Percentiles rank a stretch among this genome's conserved stretches.
Evolutionary conservation across 2,888 invertebrate genomes (phyloP).

Genomic region (Acleris holmiana): DNA sequence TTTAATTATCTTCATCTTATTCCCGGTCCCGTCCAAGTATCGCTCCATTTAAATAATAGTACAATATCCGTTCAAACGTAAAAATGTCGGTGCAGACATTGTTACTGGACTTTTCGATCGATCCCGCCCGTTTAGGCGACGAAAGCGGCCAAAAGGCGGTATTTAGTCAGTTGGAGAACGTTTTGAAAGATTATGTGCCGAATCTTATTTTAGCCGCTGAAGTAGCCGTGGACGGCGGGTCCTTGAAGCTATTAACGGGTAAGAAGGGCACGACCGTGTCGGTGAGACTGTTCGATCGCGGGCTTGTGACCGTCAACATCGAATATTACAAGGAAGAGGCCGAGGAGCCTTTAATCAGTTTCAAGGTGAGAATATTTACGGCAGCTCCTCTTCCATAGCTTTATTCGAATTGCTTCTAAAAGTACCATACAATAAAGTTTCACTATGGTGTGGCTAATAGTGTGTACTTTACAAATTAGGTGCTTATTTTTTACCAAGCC

Average conservation of each 20-base stretch:
- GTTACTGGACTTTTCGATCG: constrained; percentile 91
- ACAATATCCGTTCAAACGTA: constrained; percentile 39
- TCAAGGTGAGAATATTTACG: constrained; percentile 86
- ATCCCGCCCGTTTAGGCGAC: constrained; percentile 87
- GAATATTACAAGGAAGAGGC: constrained; percentile 92
- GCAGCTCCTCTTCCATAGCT: constrained; percentile 20
- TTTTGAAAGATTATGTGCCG: constrained; percentile 88
- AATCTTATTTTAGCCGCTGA: constrained; percentile 88
- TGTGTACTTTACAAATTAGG: background rate
- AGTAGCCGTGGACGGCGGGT: constrained; percentile 88
- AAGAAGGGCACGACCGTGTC: constrained; percentile 88
- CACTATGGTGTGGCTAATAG: background rate
- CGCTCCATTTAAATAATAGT: constrained; percentile 45
- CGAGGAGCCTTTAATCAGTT: constrained; percentile 88
- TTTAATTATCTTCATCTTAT: constrained; percentile 30
- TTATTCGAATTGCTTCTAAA: background rate
- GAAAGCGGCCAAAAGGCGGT: constrained; percentile 87
- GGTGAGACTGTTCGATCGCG: constrained; percentile 89
- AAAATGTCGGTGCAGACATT: constrained; percentile 92
- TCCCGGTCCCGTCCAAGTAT: constrained; percentile 59
- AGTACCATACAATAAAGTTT: background rate
- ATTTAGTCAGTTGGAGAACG: constrained; percentile 87
- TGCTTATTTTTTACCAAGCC: background rate
- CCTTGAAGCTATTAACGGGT: constrained; percentile 88
- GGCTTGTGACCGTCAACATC: constrained; percentile 91